Evolutionary conservation across 1,140 invertebrate genomes (phyloP).

Genomic region (Drosophila fuyamai): DNA sequence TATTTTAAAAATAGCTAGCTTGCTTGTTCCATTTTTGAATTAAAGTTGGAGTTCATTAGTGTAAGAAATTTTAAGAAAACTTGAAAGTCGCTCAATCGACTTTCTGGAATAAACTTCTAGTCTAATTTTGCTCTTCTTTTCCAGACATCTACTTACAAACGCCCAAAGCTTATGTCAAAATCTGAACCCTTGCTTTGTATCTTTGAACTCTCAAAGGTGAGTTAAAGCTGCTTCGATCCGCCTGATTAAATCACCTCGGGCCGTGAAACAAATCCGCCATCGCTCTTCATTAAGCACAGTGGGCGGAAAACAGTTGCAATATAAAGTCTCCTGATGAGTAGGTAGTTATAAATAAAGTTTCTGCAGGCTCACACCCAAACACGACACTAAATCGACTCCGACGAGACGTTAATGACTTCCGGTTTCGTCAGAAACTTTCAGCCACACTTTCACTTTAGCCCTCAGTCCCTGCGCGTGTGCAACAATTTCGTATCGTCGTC

Average conservation of each 20-base stretch:
- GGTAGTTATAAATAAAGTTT: conserved; percentile 39
- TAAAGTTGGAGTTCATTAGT: too few species aligned
- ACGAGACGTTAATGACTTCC: conserved; percentile 73
- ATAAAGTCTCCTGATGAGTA: conserved; percentile 23
- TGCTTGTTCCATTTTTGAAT: too few species aligned
- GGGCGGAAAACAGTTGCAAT: conserved; percentile 3
- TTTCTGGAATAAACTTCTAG: neutral
- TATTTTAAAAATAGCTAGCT: too few species aligned
- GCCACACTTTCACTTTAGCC: conserved; percentile 53
- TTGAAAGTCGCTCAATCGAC: neutral
- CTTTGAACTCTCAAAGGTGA: conserved; percentile 22
- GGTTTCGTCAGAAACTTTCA: conserved; percentile 49
- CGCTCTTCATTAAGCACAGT: conserved; percentile 25
- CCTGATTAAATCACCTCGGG: conserved; percentile 13
- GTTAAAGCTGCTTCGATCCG: conserved; percentile 4
- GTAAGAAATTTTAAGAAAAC: too few species aligned
- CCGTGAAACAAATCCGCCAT: conserved; percentile 14
- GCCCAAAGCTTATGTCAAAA: neutral
- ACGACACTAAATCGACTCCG: conserved; percentile 25
- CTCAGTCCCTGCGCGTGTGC: conserved; percentile 48
- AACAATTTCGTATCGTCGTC: conserved; percentile 57
- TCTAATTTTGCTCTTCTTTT: neutral
- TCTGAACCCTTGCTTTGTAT: neutral
- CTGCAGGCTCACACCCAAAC: neutral
- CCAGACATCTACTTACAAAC: neutral